phyloP scores from a whole-genome alignment of 2,888 invertebrate species.

The Brachynemurus nebulosus region DNA sequence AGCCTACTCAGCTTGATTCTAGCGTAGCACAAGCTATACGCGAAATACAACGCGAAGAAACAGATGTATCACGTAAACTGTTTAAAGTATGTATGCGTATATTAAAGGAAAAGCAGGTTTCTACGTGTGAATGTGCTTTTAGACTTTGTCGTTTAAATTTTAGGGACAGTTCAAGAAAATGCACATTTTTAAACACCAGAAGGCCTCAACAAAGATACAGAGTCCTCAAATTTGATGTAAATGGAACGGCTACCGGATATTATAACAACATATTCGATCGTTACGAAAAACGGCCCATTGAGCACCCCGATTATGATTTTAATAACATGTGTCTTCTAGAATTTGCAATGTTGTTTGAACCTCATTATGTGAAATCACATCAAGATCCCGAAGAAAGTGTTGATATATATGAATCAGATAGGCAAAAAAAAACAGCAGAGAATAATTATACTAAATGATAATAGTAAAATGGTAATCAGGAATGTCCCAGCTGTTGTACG shows the following conservation, averaged over 20 bases:
- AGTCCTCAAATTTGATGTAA: conserved; percentile 19
- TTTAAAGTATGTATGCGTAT: conserved; percentile 23
- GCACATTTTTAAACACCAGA: background rate
- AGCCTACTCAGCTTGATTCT: conserved; percentile 12
- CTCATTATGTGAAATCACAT: background rate
- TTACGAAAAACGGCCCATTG: conserved; percentile 12
- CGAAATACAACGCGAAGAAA: conserved; percentile 17
- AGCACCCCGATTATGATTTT: conserved; percentile 13
- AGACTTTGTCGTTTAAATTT: conserved; percentile 10
- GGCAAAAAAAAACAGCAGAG: too few species aligned
- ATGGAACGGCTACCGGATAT: conserved; percentile 12
- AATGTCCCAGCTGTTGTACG: conserved; percentile 14
- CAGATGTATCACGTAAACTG: conserved; percentile 18
- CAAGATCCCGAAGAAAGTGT: background rate
- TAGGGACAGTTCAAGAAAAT: conserved; percentile 15
- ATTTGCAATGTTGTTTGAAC: conserved; percentile 6
- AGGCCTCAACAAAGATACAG: conserved; percentile 19
- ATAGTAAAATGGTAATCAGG: conserved; percentile 12
- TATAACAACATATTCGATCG: conserved; percentile 10
- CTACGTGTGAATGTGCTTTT: conserved; percentile 19
- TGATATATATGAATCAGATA: too few species aligned
- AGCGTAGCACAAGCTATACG: conserved; percentile 17
- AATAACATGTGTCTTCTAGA: conserved; percentile 1
- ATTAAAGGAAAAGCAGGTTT: conserved; percentile 22
- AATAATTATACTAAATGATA: background rate